Evolutionary conservation across 2,797 vertebrate species (phyloP).

Genomic region (Thripadectes ignobilis): DNA sequence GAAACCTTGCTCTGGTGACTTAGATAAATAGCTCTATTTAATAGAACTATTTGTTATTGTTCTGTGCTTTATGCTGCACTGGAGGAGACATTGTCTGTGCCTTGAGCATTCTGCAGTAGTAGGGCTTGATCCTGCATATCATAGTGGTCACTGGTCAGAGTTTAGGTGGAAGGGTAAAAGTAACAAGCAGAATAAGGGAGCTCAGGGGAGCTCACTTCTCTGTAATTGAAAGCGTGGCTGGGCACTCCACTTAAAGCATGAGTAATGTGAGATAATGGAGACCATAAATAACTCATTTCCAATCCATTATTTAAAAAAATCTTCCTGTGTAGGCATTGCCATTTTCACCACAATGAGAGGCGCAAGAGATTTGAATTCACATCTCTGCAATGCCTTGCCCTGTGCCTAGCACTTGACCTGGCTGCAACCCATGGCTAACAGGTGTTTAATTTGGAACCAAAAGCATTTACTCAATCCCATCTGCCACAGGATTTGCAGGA

Average conservation of each 20-base stretch:
- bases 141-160: neutral
- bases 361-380: neutral
- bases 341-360: neutral
- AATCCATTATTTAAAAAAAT: neutral
- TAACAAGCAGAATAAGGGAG: neutral
- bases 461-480: neutral
- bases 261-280: neutral
- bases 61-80: neutral
- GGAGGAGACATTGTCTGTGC: neutral
- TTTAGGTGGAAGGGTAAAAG: neutral
- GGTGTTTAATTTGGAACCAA: neutral
- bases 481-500: slow-evolving; percentile 17
- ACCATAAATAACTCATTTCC: neutral
- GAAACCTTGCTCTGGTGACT: neutral
- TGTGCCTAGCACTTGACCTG: neutral
- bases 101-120: neutral
- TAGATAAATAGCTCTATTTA: neutral
- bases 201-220: neutral
- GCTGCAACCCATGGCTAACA: neutral
- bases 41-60: neutral
- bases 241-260: neutral
- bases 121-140: slow-evolving; percentile 5
- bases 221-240: neutral
- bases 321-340: neutral
- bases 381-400: neutral